Base-by-base conservation (phyloP, 2,888 invertebrate species). In the Amphipyra tragopoginis region DNA sequence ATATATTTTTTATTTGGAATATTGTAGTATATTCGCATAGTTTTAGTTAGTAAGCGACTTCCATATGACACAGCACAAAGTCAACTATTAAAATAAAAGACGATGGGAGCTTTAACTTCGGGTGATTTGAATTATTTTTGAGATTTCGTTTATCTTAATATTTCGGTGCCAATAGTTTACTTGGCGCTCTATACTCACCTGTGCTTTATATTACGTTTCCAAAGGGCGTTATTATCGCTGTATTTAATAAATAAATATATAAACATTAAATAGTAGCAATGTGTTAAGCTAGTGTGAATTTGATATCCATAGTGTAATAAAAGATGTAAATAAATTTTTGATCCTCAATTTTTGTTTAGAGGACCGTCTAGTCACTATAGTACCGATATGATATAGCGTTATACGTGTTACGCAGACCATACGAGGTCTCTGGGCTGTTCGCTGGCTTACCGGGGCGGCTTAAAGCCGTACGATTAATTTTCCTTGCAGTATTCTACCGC, bases 1-100 rank as follows among this genome's bases (percentile, higher is more conserved):
- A 75, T 56, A 53, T 86, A 84, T 85, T 84, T 83, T 81, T 86
- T 69, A 75, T 87, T 88, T 87, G 83, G 75, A 77, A 80, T 84
- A 85, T 78, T 85, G 79, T 85, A 84, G 75, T 83, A 80, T 82
- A 75, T 73, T 77, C 74, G 77, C 79, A 77, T 85, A 86, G 83
- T 62, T 84, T 89, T 91, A 90, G 80, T 86, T 83, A n/a, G 68
- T 86, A 83, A 86, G 82, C 81, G 64, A 92, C 93, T 94, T 93
- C 93, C 93, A 91, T 82, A 83, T 81, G 83, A 86, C 77, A 88
- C 85, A 87, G 93, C 93, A 94, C 93, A 94, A 94, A 93, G 84
- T 79, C 81, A 80, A 75, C 69, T 74, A 77, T 77, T 81, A 55
- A 68, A 67, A 53, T 42, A 77, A 81, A 82, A 77, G 81, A 82